phyloP scores from a whole-genome alignment of 2,113 vertebrate species.

The Carollia perspicillata region DNA sequence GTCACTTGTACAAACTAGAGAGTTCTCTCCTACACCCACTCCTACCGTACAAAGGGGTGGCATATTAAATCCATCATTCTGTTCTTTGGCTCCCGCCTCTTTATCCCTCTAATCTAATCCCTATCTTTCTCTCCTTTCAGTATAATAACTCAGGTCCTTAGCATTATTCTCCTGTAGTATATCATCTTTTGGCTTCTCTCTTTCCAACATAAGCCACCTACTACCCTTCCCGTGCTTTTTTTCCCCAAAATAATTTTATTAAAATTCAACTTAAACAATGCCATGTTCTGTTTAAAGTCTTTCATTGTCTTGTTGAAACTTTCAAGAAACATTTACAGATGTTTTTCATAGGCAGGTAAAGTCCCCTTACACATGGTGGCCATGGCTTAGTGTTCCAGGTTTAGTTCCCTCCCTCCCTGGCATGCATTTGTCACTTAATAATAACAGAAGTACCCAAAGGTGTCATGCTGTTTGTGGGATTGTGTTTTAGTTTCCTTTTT shows the following conservation, averaged over 20 bases:
- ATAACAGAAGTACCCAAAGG: background rate
- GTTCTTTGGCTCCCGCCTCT: background rate
- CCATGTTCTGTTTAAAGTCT: background rate
- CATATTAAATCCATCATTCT: background rate
- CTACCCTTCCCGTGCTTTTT: background rate
- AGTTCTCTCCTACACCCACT: background rate
- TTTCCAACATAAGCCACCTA: background rate
- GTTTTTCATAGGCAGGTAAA: too few relatives aligned
- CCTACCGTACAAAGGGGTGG: accelerated
- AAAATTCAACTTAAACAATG: background rate
- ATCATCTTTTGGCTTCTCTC: background rate
- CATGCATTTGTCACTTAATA: background rate
- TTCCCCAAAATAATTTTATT: background rate
- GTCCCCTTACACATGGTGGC: background rate
- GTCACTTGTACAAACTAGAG: background rate
- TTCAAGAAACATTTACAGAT: background rate
- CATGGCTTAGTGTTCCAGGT: background rate
- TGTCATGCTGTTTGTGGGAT: background rate
- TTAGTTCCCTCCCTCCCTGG: background rate
- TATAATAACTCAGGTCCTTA: background rate
- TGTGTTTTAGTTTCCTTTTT: background rate
- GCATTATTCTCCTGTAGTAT: background rate
- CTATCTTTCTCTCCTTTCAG: background rate
- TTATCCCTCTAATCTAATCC: background rate
- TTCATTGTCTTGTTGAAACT: background rate